Evolutionary conservation across 2,113 vertebrate species (phyloP).

Genomic region (Phrynosoma platyrhinos): DNA sequence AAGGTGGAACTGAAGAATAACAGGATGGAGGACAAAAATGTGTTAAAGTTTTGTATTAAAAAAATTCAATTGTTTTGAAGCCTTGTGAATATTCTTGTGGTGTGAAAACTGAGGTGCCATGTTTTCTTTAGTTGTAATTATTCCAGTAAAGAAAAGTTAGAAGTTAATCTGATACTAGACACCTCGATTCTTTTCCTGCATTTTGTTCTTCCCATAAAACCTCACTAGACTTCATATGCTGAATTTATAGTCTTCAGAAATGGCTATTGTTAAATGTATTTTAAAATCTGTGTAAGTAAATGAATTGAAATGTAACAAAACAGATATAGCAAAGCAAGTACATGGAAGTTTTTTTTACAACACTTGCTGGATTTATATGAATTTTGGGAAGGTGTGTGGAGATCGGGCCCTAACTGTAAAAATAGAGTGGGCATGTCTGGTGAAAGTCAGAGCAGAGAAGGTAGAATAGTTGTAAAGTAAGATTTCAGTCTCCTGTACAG

Average conservation of each 20-base stretch:
- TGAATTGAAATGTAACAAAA: not conserved
- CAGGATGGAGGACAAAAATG: constrained; percentile 31
- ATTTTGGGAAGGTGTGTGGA: too few species aligned
- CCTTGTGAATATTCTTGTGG: constrained; percentile 11
- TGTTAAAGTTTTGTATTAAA: not conserved
- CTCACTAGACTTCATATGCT: not conserved
- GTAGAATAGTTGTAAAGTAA: not conserved
- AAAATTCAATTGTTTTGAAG: constrained; percentile 10
- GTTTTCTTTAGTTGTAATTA: constrained; percentile 62
- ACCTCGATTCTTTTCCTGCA: not conserved
- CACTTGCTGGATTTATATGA: not conserved
- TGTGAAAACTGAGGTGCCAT: constrained; percentile 60
- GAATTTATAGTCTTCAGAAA: not conserved
- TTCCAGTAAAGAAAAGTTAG: constrained; percentile 67
- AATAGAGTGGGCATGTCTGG: not conserved
- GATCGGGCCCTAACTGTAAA: too few species aligned
- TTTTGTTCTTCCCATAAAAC: not conserved
- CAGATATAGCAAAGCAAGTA: not conserved
- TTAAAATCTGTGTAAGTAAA: not conserved
- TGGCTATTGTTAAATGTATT: not conserved
- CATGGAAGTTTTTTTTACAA: not conserved
- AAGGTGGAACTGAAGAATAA: constrained; percentile 17
- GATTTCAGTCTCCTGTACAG: not conserved
- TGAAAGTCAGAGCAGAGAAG: not conserved
- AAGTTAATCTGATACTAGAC: constrained; percentile 34